Percentiles rank a stretch among this genome's conserved stretches.
Evolutionary conservation across 2,797 vertebrate species (phyloP).

Genomic region (Ctenosaura bakeri): DNA sequence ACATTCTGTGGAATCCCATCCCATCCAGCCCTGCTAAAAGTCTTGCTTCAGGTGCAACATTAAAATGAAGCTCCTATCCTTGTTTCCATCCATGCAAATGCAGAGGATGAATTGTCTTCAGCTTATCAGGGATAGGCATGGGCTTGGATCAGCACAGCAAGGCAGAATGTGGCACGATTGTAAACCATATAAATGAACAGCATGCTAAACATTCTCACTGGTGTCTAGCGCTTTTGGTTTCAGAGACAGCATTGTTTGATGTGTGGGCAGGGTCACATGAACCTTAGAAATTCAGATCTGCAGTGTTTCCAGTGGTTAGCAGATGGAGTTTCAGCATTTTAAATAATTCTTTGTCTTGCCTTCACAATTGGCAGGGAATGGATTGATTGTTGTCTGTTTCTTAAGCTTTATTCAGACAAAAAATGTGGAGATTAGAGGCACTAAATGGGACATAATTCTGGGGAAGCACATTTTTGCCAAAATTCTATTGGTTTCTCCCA

Average conservation of each 20-base stretch:
- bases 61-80: background rate
- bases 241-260: background rate
- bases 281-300: background rate
- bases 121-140: no score
- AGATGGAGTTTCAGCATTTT: conserved; percentile 6
- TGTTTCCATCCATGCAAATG: background rate
- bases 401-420: background rate
- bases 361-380: background rate
- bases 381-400: background rate
- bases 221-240: background rate
- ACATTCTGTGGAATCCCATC: background rate
- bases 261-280: background rate
- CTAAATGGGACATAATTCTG: background rate
- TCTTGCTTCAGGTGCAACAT: background rate
- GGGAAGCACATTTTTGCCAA: no score
- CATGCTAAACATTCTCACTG: background rate
- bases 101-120: background rate
- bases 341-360: conserved; percentile 8
- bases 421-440: background rate
- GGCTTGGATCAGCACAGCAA: background rate
- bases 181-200: background rate
- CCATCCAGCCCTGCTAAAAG: background rate
- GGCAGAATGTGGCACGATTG: background rate
- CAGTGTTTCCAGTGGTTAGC: background rate
- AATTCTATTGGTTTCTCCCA: no score